Evolutionary conservation across 2,888 invertebrate genomes (phyloP).

Genomic region (Heteromurus nitidus): DNA sequence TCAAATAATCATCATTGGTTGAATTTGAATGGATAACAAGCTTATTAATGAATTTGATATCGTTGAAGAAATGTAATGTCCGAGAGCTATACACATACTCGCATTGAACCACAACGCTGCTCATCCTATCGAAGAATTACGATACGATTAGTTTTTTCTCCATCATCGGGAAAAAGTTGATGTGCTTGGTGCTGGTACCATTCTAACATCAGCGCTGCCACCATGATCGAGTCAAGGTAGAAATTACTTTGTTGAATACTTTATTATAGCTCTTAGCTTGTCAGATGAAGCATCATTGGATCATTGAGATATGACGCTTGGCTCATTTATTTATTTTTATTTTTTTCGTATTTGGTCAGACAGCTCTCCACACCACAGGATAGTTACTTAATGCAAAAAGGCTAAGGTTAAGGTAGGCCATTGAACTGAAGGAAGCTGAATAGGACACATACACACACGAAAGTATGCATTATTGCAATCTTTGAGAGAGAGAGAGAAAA

Average conservation of each 20-base stretch:
- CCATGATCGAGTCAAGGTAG: conserved; percentile 21
- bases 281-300: conserved; percentile 37
- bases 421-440: conserved; percentile 29
- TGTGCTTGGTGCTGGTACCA: no score
- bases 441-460: background rate
- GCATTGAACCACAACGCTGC: no score
- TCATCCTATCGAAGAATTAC: background rate
- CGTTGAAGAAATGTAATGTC: conserved; percentile 36
- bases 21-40: conserved; percentile 41
- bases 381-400: conserved; percentile 22
- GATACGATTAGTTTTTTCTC: no score
- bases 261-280: conserved; percentile 15
- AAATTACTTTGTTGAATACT: conserved; percentile 39
- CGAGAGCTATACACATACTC: background rate
- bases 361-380: conserved; percentile 4
- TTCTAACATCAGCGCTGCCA: no score
- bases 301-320: conserved; percentile 42
- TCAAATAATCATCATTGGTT: conserved; percentile 35
- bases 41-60: conserved; percentile 58
- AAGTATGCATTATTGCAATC: background rate
- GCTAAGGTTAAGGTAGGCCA: conserved; percentile 62
- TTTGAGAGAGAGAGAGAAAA: background rate
- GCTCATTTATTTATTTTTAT: background rate
- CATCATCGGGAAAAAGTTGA: no score
- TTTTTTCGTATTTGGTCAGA: conserved; percentile 44